Evolutionary conservation across 2,888 invertebrate species (phyloP), one percentile per base, ranked within the genome.

Genomic region (Galerucella nymphaeae): DNA sequence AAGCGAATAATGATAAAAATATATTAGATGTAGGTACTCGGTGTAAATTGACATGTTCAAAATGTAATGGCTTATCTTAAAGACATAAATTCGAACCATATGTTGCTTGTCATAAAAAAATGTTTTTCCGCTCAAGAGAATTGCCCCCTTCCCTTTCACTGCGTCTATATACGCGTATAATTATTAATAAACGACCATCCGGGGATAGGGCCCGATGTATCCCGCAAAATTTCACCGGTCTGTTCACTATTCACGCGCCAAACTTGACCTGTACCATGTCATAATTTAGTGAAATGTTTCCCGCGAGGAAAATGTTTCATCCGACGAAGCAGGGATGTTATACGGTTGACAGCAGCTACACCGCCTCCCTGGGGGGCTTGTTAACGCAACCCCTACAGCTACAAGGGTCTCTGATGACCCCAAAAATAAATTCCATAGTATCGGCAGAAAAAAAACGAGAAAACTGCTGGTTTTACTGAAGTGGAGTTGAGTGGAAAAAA

Each of bases 231-330:
- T 59, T 67, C 38, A 20, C 50, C 67, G 67, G 48, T 59, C 58
- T 66, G 66, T 58, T 66, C 58, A 58, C 57, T 42, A 59, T 67
- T 59, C 57, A 62, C 68, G 63, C n/a, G 70, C 63, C 71, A 65
- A 65, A 67, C 76, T 76, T 76, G 76, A 77, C 77, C 77, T 63
- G 66, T 72, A 71, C 73, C 76, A 62, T 68, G 74, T 76, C 71
- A 76, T 77, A 77, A 77, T 77, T 76, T 73, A 73, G 71, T 70
- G 70, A 71, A 73, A 77, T 72, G 71, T 72, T 63, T 58, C 77
- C 71, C 77, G 20, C 42, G 76, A 76, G 77, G 66, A 58, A 66
- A 41, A 75, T 76, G 70, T 65, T 73, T 77, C 76, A 77, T 73
- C 50, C 73, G 42, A n/a, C 23, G 38, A 14, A 63, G 53, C 62